Conservation (phyloP, 2,888 invertebrate genomes). For the Cephalotes varians region DNA sequence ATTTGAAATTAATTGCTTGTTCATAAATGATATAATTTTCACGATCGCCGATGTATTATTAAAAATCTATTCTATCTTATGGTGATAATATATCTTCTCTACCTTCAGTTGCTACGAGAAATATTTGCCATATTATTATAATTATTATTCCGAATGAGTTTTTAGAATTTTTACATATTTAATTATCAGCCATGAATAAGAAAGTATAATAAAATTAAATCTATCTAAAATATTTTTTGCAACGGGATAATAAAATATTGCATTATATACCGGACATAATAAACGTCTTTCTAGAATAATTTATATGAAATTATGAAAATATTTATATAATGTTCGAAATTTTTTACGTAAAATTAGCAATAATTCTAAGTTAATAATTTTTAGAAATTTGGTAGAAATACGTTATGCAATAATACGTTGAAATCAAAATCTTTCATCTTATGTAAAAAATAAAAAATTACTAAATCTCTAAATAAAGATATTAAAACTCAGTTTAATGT, state of each 20-base stretch:
- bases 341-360: neutral
- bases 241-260: neutral
- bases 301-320: neutral
- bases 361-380: neutral
- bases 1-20: neutral
- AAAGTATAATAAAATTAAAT: constrained; percentile 3
- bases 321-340: neutral
- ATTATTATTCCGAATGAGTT: neutral
- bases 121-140: neutral
- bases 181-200: neutral
- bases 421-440: neutral
- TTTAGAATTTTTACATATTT: neutral
- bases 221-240: neutral
- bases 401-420: neutral
- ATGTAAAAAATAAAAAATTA: neutral
- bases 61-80: neutral
- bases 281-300: neutral
- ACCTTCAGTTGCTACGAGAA: neutral
- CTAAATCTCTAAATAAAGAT: neutral
- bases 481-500: neutral
- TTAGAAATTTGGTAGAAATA: neutral
- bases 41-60: neutral
- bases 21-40: neutral
- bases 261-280: neutral
- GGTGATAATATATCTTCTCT: neutral